Base-by-base conservation (phyloP, 2,113 vertebrate species). In the Okapia johnstoni region DNA sequence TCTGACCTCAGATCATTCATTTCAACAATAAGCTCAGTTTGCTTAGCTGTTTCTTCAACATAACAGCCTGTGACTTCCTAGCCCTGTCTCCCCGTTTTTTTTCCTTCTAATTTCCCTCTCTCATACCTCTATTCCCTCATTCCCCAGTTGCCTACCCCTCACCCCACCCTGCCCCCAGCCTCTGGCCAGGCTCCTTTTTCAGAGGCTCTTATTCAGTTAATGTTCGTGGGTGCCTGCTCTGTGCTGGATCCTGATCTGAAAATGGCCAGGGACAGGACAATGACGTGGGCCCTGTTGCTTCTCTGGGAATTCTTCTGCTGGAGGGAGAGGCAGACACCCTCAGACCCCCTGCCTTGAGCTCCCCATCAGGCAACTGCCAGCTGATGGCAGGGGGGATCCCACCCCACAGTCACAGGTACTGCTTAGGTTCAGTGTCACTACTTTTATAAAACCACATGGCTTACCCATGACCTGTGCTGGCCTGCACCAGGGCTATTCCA, bases 261-360 rank as follows among this genome's bases (percentile, higher is more conserved):
- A 6, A 6, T 26, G 46, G 7, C 33, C 3, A 2, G 17, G 30
- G 17, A 5, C 48, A 48, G 0, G 2, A 26, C 12, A 6, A 15
- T 14, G 54, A 73, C 1, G 2, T 19, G 6, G 6, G 23, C n/a
- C 28, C 23, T 16, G 5, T 33, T 7, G 25, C 30, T 5, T 26
- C 40, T 13, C 40, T 48, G 43, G 83, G 83, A 61, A 36, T 52
- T 13, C 61, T 12, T 43, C 61, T 30, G 6, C 33, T 2, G 28
- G 16, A 30, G 15, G 30, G n/a, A 54, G 8, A 40, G 48, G n/a
- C 55, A 61, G 40, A 4, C 0, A 8, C n/a, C 36, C 26, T 52
- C 3, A 11, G n/a, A 58, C 73, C 12, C 40, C 43, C 81, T 33
- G 54, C 60, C 54, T 36, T n/a, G 28, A 23, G 57, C 85, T 48